A percentile compares a stretch with the other conserved stretches of the same genome.
Conservation (phyloP, 2,888 invertebrate genomes). For the Hofmannophila pseudospretella region DNA sequence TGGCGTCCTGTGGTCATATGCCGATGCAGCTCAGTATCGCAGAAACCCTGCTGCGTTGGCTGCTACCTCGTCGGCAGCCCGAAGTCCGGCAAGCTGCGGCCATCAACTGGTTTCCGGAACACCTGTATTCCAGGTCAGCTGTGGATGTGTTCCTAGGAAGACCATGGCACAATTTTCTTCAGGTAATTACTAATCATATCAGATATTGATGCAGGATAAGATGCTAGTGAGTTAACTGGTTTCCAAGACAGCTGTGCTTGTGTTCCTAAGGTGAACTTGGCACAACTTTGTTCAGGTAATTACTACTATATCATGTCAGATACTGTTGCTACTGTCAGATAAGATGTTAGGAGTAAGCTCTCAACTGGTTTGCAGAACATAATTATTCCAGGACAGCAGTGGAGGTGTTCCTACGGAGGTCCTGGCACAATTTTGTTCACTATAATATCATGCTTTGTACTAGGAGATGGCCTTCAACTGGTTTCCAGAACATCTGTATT, state of each 20-base stretch:
- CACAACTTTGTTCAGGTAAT: slow-evolving; percentile 42
- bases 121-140: slow-evolving; percentile 22
- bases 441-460: too few species aligned
- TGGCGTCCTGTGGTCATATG: slow-evolving; percentile 39
- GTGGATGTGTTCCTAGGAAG: slow-evolving; percentile 42
- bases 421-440: too few species aligned
- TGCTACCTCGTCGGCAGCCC: slow-evolving; percentile 39
- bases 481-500: slow-evolving; percentile 36
- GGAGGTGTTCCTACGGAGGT: too few species aligned
- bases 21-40: slow-evolving; percentile 42
- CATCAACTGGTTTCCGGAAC: slow-evolving; percentile 41
- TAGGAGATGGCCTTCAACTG: slow-evolving; percentile 39
- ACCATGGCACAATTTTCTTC: slow-evolving; percentile 43
- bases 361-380: too few species aligned
- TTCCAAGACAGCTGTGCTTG: slow-evolving; percentile 21
- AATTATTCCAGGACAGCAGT: too few species aligned
- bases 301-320: too few species aligned
- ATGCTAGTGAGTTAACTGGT: too few species aligned
- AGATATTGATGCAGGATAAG: too few species aligned
- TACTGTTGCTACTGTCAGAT: slow-evolving; percentile 22
- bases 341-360: too few species aligned
- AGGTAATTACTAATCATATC: slow-evolving; percentile 23
- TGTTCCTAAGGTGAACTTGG: slow-evolving; percentile 50
- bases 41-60: slow-evolving; percentile 55
- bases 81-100: slow-evolving; percentile 31